phyloP scores from a whole-genome alignment of 2,888 invertebrate species.

The Crocallis elinguaria region DNA sequence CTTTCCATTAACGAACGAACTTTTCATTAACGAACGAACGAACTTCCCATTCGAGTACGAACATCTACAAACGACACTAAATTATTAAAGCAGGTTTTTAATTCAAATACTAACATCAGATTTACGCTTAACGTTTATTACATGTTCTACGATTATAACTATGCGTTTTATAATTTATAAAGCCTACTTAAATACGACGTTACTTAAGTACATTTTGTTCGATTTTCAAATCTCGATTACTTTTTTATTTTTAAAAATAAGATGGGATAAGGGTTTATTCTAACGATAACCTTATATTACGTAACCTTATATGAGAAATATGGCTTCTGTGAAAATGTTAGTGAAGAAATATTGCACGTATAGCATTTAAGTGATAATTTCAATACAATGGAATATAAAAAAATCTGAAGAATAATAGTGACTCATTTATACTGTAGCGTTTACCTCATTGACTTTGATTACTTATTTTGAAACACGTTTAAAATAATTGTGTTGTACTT shows the following conservation, averaged over 20 bases:
- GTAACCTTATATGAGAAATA: slow-evolving; percentile 61
- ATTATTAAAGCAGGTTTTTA: slow-evolving; percentile 75
- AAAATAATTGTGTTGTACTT: slow-evolving; percentile 5
- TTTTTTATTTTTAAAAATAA: slow-evolving; percentile 64
- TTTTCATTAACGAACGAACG: slow-evolving; percentile 28
- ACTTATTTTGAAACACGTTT: not conserved
- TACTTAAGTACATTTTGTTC: slow-evolving; percentile 85
- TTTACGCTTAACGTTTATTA: slow-evolving; percentile 70
- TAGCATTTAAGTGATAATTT: slow-evolving; percentile 46
- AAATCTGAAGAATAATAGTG: not conserved
- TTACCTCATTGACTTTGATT: not conserved
- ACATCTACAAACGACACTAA: slow-evolving; percentile 68
- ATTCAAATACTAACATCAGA: slow-evolving; percentile 75
- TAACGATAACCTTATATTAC: slow-evolving; percentile 79
- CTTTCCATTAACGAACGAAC: slow-evolving; percentile 4
- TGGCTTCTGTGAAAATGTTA: slow-evolving; percentile 55
- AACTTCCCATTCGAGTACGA: slow-evolving; percentile 39
- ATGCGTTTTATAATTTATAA: slow-evolving; percentile 83
- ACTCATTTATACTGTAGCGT: not conserved
- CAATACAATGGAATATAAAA: slow-evolving; percentile 37
- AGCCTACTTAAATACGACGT: slow-evolving; percentile 81
- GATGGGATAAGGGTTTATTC: slow-evolving; percentile 72
- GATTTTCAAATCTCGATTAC: slow-evolving; percentile 69
- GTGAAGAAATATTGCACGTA: slow-evolving; percentile 56
- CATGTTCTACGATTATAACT: slow-evolving; percentile 77